A percentile compares a stretch with the other conserved stretches of the same genome.
Conservation (phyloP, 1,140 invertebrate genomes). For the Caenorhabditis elegans region WBcel235 BX284604.4:1320001-1320500, state of each 20-base stretch:
- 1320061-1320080: too few species aligned
- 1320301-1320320: background rate
- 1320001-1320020: too few species aligned
- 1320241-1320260: background rate
- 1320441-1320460: background rate
- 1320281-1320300: conserved; percentile 10
- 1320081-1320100: too few species aligned
- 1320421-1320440: conserved; percentile 13
- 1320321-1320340: conserved; percentile 12
- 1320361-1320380: conserved; percentile 18
- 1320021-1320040: too few species aligned
- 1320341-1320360: background rate
- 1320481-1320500: background rate
- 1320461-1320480: background rate
- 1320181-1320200: background rate
- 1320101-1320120: too few species aligned
- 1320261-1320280: background rate
- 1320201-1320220: conserved; percentile 8
- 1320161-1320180: background rate
- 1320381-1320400: conserved; percentile 25
- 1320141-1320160: background rate
- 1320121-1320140: background rate
- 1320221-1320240: background rate
- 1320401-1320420: conserved; percentile 30
- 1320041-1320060: too few species aligned